Evolutionary conservation across 2,888 invertebrate species (phyloP), one percentile per base, ranked within the genome.

Genomic region (Calephelis perditalis): DNA sequence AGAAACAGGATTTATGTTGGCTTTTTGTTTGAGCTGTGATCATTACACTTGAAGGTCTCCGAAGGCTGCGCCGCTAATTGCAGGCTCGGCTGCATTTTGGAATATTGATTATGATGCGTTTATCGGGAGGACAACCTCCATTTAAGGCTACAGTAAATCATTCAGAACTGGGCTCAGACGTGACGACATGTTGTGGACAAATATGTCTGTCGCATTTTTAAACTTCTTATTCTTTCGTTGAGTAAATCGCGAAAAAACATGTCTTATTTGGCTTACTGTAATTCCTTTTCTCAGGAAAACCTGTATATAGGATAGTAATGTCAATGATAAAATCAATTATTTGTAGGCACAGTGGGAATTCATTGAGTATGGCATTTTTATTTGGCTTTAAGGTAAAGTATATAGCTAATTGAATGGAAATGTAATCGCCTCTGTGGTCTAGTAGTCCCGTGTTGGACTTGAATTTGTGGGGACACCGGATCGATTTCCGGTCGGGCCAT

Each of bases 61-160:
- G 86, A 87, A 87, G 89, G 88, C 81, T 86, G 77, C 74, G 73
- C 82, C 77, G 88, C 88, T 90, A 90, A 90, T 89, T 90, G 86
- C 88, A 74, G 81, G 76, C 79, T 77, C 79, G 82, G 84, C 84
- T 79, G 87, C 89, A 88, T 89, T 89, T 89, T 86, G 86, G 89
- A 89, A 90, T 90, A 90, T 89, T 89, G 89, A 89, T 89, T 86
- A 87, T 86, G 86, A 85, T 84, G 79, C 81, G 86, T 88, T 87
- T 88, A 89, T 88, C 87, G 84, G 80, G 84, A 84, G 84, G 84
- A 87, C 89, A 78, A 81, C 80, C 75, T 70, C 89, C 89, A 79
- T 90, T 82, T 88, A 89, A 69, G 89, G 89, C 74, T 72, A 77
- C 82, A 75, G 89, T 90, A 89, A 87, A 89, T 89, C 87, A 90